phyloP scores from a whole-genome alignment of 2,797 vertebrate species.

The Notolepis coatsorum region DNA sequence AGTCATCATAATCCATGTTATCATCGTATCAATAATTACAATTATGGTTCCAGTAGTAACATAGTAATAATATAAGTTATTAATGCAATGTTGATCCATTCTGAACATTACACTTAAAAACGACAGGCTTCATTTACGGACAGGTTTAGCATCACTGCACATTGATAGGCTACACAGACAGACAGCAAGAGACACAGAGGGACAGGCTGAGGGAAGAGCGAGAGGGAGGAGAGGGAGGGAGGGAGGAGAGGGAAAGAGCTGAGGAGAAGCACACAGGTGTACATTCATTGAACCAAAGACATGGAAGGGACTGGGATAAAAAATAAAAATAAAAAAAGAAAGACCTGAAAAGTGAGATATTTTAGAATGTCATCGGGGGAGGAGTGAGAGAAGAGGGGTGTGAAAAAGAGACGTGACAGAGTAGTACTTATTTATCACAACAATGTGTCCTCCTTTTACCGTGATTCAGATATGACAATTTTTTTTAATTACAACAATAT shows the following conservation, averaged over 20 bases:
- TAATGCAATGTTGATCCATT: conserved; percentile 84
- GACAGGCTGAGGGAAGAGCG: conserved; percentile 50
- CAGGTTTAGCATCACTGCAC: conserved; percentile 87
- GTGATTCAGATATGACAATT: conserved; percentile 78
- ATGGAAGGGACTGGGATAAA: conserved; percentile 33
- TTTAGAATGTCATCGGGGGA: conserved; percentile 29
- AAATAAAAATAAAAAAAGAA: conserved; percentile 33
- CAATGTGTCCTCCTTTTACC: conserved; percentile 78
- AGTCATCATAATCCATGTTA: conserved; percentile 79
- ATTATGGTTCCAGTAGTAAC: conserved; percentile 78
- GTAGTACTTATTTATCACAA: conserved; percentile 70
- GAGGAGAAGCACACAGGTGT: conserved; percentile 75
- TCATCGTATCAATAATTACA: conserved; percentile 81
- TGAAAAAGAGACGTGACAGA: conserved; percentile 45
- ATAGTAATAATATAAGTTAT: conserved; percentile 83
- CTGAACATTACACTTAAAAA: conserved; percentile 85
- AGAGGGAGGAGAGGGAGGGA: conserved; percentile 30
- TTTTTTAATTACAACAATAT: conserved; percentile 85
- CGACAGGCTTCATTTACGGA: conserved; percentile 86
- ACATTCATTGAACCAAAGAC: conserved; percentile 72
- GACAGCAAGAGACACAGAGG: conserved; percentile 82
- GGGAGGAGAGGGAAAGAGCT: conserved; percentile 36
- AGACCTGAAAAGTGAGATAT: conserved; percentile 41
- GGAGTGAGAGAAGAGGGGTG: conserved; percentile 44
- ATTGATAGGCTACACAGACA: conserved; percentile 84